Percentiles rank a stretch among this genome's conserved stretches.
phyloP scores from a whole-genome alignment of 2,888 invertebrate genomes.

The Nebria salina region DNA sequence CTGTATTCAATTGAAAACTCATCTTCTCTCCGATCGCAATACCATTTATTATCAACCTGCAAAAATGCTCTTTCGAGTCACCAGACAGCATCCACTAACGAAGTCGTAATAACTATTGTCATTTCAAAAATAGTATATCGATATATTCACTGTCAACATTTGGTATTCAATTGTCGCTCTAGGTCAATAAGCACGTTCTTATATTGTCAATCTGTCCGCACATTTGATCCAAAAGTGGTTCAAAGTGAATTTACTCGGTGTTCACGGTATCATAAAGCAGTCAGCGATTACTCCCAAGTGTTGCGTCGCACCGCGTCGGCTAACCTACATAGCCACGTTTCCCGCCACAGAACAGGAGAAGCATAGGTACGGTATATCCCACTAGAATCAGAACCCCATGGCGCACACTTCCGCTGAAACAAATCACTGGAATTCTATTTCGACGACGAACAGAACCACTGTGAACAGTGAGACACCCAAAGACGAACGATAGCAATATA shows the following conservation, averaged over 20 bases:
- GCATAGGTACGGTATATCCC: not conserved
- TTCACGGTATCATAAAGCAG: not conserved
- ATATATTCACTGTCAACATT: not conserved
- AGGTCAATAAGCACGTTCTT: too few species aligned
- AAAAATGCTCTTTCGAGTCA: too few species aligned
- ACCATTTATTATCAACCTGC: too few species aligned
- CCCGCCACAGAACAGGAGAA: not conserved
- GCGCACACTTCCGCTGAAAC: slow-evolving; percentile 11
- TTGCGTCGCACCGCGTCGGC: not conserved
- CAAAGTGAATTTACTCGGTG: not conserved
- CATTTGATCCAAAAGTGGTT: not conserved
- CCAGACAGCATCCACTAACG: too few species aligned
- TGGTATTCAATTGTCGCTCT: not conserved
- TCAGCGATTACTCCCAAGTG: not conserved
- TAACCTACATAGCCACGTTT: not conserved
- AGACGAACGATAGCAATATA: not conserved
- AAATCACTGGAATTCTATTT: slow-evolving; percentile 28
- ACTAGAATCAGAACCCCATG: not conserved
- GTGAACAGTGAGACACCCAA: not conserved
- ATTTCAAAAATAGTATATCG: not conserved
- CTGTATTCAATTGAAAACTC: too few species aligned
- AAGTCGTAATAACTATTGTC: not conserved
- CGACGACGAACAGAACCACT: not conserved
- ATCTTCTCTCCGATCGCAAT: too few species aligned
- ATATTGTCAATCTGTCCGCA: not conserved